Conservation (phyloP, 2,888 invertebrate species). For the Nasonovia ribisnigri region DNA sequence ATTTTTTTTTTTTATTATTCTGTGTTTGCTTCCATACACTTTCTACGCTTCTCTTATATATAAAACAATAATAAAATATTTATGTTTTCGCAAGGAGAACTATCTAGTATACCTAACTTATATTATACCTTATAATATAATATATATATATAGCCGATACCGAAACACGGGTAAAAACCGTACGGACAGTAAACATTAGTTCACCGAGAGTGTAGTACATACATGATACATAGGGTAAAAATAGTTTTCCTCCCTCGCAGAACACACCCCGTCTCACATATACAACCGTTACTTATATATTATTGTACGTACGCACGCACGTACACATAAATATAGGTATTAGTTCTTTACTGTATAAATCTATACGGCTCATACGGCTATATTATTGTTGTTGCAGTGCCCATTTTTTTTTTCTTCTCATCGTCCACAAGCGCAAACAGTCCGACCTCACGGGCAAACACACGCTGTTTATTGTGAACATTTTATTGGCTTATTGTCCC, state of each 20-base stretch:
- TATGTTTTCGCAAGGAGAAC: not conserved
- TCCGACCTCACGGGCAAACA: constrained; percentile 20
- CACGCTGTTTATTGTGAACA: constrained; percentile 54
- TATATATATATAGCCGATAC: not conserved
- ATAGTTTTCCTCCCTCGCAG: constrained; percentile 43
- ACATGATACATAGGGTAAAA: constrained; percentile 31
- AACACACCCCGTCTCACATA: not conserved
- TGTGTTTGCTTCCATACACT: not conserved
- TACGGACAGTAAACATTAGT: constrained; percentile 25
- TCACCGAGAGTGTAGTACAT: not conserved
- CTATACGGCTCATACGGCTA: not conserved
- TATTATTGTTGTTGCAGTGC: constrained; percentile 38
- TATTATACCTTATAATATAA: not conserved
- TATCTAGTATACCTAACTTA: not conserved
- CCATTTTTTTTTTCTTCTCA: constrained; percentile 33
- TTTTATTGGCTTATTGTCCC: constrained; percentile 53
- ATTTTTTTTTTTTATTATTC: not conserved
- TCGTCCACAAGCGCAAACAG: not conserved
- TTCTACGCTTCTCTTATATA: not conserved
- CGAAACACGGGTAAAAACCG: not conserved
- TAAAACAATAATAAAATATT: constrained; percentile 1
- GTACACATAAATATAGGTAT: not conserved
- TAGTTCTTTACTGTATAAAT: constrained; percentile 44
- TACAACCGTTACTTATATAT: constrained; percentile 55
- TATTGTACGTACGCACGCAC: not conserved